These are phyloP conservation scores for Propithecus perrieri DNA, from an alignment of 2,797 vertebrate genomes.

Conservation along the genomic window DNA sequence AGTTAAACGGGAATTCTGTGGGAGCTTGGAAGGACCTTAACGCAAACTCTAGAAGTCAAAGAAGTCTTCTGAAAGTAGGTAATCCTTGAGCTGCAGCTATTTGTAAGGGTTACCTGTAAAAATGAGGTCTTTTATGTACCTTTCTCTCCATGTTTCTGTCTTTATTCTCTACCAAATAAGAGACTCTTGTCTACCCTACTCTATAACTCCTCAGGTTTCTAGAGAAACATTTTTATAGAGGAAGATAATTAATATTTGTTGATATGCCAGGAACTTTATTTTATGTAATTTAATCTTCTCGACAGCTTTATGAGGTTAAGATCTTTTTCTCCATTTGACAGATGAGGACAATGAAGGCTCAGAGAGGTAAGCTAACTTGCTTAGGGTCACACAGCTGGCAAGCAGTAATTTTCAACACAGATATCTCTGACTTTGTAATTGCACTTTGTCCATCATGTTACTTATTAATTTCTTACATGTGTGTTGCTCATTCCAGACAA, in stretches of 20 bases:
- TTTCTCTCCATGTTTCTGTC: neutral
- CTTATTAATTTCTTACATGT: constrained; percentile 29
- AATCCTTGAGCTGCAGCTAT: neutral
- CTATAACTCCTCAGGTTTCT: neutral
- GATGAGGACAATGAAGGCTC: constrained; percentile 25
- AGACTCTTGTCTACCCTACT: neutral
- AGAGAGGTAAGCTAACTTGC: neutral
- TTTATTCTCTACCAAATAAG: constrained; percentile 22
- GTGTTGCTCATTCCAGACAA: neutral
- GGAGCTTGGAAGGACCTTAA: neutral
- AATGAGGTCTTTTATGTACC: neutral
- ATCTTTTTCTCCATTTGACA: constrained; percentile 37
- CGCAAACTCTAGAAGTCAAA: neutral
- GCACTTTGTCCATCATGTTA: neutral
- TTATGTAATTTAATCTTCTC: constrained; percentile 34
- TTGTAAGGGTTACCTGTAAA: neutral
- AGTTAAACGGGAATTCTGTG: neutral
- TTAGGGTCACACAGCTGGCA: neutral
- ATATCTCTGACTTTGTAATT: neutral
- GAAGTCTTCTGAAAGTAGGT: neutral
- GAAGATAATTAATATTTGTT: constrained; percentile 35
- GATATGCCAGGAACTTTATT: neutral
- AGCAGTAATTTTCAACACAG: neutral
- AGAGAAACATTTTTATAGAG: constrained; percentile 38
- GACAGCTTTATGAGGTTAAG: neutral